A percentile compares a stretch with the other conserved stretches of the same genome.
Conservation (phyloP, 2,113 vertebrate species). For the Ageneiosus marmoratus region DNA sequence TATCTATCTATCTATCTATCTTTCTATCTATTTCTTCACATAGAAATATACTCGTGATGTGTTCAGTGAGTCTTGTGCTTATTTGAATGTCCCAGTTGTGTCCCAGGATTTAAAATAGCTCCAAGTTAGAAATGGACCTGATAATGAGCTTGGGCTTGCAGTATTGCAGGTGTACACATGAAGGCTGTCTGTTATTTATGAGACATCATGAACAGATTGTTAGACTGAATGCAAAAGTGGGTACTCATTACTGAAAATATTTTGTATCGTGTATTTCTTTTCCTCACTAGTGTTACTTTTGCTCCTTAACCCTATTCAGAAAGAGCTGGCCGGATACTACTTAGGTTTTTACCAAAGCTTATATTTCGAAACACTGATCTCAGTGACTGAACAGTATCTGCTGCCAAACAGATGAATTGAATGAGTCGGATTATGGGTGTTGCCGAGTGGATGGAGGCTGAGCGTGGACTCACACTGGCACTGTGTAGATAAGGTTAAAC, state of each 20-base stretch:
- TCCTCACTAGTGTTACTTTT: neutral
- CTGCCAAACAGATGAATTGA: neutral
- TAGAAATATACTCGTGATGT: neutral
- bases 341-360: neutral
- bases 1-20: too few relatives aligned
- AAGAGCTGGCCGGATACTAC: neutral
- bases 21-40: too few relatives aligned
- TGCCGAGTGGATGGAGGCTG: neutral
- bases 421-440: neutral
- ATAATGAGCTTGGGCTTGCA: neutral
- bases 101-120: neutral
- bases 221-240: neutral
- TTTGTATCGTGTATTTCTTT: neutral
- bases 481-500: slow-evolving; percentile 21
- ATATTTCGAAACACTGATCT: neutral
- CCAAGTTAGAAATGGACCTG: neutral
- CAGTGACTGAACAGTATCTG: neutral
- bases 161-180: neutral
- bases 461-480: neutral
- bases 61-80: neutral
- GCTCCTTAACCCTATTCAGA: neutral
- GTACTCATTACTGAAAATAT: neutral
- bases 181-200: neutral
- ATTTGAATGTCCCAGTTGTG: neutral
- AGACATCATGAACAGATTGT: neutral